phyloP scores from a whole-genome alignment of 1,140 invertebrate species.

The Nebria ingens region DNA sequence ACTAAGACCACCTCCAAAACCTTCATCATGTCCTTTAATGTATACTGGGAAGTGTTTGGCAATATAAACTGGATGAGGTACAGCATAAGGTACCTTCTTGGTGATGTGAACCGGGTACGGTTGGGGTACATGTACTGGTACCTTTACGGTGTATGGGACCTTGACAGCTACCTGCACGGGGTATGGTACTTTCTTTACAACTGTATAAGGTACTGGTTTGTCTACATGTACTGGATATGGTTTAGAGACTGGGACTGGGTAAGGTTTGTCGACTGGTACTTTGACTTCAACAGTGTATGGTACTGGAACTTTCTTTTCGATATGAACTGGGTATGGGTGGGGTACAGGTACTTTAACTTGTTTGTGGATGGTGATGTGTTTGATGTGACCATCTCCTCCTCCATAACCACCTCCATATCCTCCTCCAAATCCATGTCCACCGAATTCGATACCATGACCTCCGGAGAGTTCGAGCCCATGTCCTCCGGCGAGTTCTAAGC shows the following conservation, averaged over 20 bases:
- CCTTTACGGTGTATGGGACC: constrained; percentile 35
- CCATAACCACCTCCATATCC: constrained; percentile 12
- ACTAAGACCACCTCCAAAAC: constrained; percentile 8
- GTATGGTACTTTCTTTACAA: constrained; percentile 2
- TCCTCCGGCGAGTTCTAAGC: background rate
- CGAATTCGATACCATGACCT: constrained; percentile 9
- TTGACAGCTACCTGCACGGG: constrained; percentile 15
- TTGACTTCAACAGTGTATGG: constrained; percentile 24
- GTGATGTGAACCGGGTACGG: constrained; percentile 21
- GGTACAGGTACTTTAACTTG: constrained; percentile 22
- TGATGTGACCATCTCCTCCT: constrained; percentile 15
- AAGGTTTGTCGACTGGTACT: constrained; percentile 32
- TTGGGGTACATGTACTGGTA: constrained; percentile 24
- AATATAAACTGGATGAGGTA: constrained; percentile 34
- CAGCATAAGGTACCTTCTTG: constrained; percentile 24
- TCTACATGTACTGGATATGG: constrained; percentile 45
- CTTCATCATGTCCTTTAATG: constrained; percentile 19
- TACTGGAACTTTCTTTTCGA: constrained; percentile 20
- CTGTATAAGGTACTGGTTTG: constrained; percentile 38
- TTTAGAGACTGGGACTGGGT: constrained; percentile 38
- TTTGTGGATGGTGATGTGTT: constrained; percentile 13
- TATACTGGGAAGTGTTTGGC: constrained; percentile 42
- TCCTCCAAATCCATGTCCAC: constrained; percentile 11
- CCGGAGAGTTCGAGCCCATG: background rate
- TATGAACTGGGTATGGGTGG: constrained; percentile 22